Conservation (phyloP, 2,113 vertebrate genomes). For the Hylia prasina region DNA sequence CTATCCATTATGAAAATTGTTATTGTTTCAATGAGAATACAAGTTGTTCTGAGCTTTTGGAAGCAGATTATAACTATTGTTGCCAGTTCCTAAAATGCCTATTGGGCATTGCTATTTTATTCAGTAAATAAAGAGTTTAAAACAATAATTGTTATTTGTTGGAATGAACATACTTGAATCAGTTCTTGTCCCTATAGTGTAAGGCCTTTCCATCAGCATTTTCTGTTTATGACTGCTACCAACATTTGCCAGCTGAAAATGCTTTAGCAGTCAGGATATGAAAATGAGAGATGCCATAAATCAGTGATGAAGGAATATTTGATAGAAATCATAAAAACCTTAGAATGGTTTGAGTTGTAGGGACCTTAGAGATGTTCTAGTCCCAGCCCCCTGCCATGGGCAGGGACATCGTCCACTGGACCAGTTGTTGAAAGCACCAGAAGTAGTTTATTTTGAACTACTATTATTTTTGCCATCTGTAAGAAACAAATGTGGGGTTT, state of each 20-base stretch:
- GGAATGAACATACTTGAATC: background rate
- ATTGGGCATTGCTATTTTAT: conserved; percentile 38
- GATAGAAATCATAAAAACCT: background rate
- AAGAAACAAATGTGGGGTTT: background rate
- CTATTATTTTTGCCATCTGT: background rate
- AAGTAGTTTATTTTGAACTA: background rate
- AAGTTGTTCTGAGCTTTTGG: conserved; percentile 43
- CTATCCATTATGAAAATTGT: conserved; percentile 54
- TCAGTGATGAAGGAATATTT: background rate
- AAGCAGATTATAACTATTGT: conserved; percentile 41
- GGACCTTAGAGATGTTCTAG: background rate
- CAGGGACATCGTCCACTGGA: background rate
- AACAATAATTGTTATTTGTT: conserved; percentile 43
- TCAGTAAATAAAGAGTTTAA: conserved; percentile 41
- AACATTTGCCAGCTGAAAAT: background rate
- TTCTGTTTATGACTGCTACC: background rate
- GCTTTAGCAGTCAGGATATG: background rate
- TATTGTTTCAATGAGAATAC: conserved; percentile 62
- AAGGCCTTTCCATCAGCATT: background rate
- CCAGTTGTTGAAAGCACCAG: background rate
- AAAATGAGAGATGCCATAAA: background rate
- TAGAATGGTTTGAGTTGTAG: background rate
- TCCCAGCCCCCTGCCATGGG: background rate
- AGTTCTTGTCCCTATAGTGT: background rate
- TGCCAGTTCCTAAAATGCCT: conserved; percentile 32